Evolutionary conservation across 64 coral and sea anemone genomes (phyloP), one percentile per base, ranked within the genome.

Genomic region (Stichodactyla mertensii): DNA sequence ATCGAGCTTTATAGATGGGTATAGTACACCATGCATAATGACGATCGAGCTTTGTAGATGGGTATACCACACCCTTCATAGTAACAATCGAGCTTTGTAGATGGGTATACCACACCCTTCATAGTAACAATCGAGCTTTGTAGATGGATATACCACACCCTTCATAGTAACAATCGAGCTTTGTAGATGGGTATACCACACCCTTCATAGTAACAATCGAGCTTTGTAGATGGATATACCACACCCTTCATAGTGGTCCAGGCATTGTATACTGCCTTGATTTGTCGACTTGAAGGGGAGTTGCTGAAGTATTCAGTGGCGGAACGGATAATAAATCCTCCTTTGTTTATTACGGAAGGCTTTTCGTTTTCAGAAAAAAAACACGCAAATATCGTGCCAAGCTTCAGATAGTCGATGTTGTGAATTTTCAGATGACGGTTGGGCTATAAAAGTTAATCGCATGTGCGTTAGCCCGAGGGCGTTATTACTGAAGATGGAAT

Each of bases 331-430:
- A 64, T 64, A 20, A 64, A 64, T 20, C 61, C 61, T 64, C 20
- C 61, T 20, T 64, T 64, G 20, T 6, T 77, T 9, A 7, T 77
- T 77, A 77, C 27, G 19, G 70, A 77, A 3, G 70, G 70, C 70
- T 77, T 77, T 77, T 22, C 70, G 27, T 77, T 77, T 77, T 77
- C 70, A 77, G 19, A 23, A 31, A 23, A 74, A 77, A 77, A 31
- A 20, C 70, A 77, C 27, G 70, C 70, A 77, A 77, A 77, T 77
- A 23, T 77, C 27, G 70, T 77, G 14, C 70, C 70, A 23, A 77
- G 70, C 4, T 77, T 77, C 4, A 77, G 70, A 77, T 64, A 4
- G 61, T 64, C 61, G 20, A 64, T 64, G 1, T 64, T 64, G 0
- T 64, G 61, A 64, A 45, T 45, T 45, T 45, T 45, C 36, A 45